Evolutionary conservation across 2,113 vertebrate genomes (phyloP).

Genomic region (Thamnophis sirtalis): DNA sequence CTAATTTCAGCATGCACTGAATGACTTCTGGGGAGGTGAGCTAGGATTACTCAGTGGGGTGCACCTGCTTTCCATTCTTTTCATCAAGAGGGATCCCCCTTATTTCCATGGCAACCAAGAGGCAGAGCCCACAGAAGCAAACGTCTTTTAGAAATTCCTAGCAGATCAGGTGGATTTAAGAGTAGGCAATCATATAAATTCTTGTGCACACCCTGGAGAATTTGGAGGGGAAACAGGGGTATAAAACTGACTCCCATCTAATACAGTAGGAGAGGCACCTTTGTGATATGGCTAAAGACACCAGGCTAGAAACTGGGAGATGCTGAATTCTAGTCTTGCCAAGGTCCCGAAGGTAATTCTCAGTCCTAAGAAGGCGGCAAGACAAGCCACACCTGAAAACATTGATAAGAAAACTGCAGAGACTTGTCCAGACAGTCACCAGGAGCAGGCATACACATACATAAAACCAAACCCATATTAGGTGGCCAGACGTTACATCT

Average conservation of each 20-base stretch:
- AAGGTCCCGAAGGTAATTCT: background rate
- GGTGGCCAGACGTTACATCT: background rate
- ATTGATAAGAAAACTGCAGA: background rate
- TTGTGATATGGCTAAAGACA: background rate
- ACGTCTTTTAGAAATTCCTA: background rate
- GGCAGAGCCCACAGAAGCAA: background rate
- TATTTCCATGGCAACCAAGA: background rate
- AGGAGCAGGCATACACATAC: background rate
- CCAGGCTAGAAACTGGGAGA: background rate
- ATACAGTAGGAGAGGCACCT: background rate
- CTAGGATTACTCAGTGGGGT: background rate
- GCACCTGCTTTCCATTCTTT: background rate
- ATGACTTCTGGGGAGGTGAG: background rate
- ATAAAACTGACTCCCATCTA: background rate
- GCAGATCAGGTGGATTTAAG: background rate
- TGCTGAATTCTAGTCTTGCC: background rate
- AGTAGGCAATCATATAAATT: background rate
- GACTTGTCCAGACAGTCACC: background rate
- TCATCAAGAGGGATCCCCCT: background rate
- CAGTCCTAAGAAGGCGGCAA: background rate
- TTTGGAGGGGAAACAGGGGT: background rate
- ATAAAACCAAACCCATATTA: background rate
- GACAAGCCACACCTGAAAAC: background rate
- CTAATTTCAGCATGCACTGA: background rate
- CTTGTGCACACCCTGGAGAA: background rate